A percentile compares a stretch with the other conserved stretches of the same genome.
These are phyloP conservation scores for Telmatochromis bifrenatus DNA, from an alignment of 2,113 vertebrate species.

Conservation along the genomic window DNA sequence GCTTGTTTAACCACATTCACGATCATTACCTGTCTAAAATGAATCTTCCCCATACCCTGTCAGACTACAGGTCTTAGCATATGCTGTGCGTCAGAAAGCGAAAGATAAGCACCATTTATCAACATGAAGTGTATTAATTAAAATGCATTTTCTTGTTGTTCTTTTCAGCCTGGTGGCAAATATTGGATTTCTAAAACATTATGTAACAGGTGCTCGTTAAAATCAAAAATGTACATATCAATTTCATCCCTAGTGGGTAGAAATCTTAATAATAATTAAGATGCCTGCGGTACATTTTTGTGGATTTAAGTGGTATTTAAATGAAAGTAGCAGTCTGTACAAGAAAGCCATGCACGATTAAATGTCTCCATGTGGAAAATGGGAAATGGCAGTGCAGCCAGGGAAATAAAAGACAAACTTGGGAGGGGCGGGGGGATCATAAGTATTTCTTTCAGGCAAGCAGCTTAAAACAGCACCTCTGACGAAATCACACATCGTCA, in stretches of 20 bases:
- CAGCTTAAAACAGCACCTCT: background rate
- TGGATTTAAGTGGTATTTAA: background rate
- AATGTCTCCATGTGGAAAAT: background rate
- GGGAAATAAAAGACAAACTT: background rate
- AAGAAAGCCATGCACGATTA: background rate
- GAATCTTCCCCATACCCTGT: background rate
- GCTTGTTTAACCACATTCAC: background rate
- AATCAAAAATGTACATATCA: background rate
- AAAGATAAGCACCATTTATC: background rate
- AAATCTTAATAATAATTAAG: background rate
- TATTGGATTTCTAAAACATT: background rate
- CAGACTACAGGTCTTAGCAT: background rate
- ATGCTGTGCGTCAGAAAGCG: background rate
- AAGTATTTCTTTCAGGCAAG: background rate
- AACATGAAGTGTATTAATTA: background rate
- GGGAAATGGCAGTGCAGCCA: background rate
- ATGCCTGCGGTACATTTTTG: background rate
- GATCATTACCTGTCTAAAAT: background rate
- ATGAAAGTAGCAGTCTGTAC: background rate
- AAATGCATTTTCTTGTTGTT: background rate
- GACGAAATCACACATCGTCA: background rate
- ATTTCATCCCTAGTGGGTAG: background rate
- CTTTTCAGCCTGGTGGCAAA: background rate
- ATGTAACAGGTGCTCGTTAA: background rate
- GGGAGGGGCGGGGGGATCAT: background rate